phyloP scores from a whole-genome alignment of 1,140 invertebrate genomes.

The Saccostrea cuccullata region DNA sequence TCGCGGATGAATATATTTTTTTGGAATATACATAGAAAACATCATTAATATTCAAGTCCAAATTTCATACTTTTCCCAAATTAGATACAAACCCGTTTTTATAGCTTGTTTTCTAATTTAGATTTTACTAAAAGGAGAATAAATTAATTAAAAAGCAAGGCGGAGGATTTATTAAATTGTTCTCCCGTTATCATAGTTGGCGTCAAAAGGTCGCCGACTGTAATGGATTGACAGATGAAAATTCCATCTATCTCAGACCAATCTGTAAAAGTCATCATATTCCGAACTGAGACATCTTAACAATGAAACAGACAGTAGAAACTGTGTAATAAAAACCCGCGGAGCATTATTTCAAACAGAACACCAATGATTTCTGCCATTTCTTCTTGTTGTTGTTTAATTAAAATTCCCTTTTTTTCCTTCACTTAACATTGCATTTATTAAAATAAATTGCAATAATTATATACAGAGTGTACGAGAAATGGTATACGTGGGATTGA shows the following conservation, averaged over 20 bases:
- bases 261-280: conserved; percentile 43
- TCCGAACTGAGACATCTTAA: conserved; percentile 34
- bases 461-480: background rate
- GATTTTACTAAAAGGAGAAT: conserved; percentile 11
- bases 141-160: conserved; percentile 33
- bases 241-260: conserved; percentile 23
- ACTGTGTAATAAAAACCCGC: background rate
- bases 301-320: conserved; percentile 7
- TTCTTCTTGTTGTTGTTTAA: background rate
- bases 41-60: conserved; percentile 12
- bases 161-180: conserved; percentile 54
- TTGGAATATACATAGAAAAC: background rate
- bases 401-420: background rate
- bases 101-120: conserved; percentile 11
- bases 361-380: background rate
- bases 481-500: background rate
- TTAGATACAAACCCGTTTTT: background rate
- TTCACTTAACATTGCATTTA: background rate
- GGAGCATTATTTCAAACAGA: conserved; percentile 9
- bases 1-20: background rate
- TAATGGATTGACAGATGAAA: conserved; percentile 43
- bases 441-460: background rate
- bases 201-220: conserved; percentile 13
- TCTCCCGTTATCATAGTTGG: conserved; percentile 30
- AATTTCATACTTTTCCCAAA: background rate